Conservation (phyloP, 2,888 invertebrate species). For the Calephelis perditalis region DNA sequence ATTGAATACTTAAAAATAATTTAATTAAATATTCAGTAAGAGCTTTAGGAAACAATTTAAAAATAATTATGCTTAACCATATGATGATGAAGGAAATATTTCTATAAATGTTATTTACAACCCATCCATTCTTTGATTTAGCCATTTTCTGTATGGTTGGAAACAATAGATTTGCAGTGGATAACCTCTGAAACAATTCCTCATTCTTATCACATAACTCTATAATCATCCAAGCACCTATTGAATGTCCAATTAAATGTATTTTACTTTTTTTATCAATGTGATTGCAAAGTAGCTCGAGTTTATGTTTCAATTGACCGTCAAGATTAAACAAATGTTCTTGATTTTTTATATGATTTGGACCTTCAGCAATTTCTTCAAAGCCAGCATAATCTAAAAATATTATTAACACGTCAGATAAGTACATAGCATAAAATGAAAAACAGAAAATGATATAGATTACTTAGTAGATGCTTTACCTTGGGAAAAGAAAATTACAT, state of each 20-base stretch:
- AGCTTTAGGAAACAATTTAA: slow-evolving; percentile 68
- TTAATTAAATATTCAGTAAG: slow-evolving; percentile 71
- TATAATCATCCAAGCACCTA: slow-evolving; percentile 90
- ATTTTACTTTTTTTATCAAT: slow-evolving; percentile 85
- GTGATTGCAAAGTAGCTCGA: slow-evolving; percentile 85
- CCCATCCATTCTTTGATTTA: slow-evolving; percentile 84
- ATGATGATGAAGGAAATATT: slow-evolving; percentile 45
- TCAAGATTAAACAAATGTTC: slow-evolving; percentile 83
- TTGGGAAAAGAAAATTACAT: slow-evolving; percentile 15
- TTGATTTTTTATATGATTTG: slow-evolving; percentile 71
- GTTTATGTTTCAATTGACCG: slow-evolving; percentile 89
- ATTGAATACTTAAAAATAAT: slow-evolving; percentile 72
- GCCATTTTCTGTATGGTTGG: slow-evolving; percentile 93
- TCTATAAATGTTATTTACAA: slow-evolving; percentile 80
- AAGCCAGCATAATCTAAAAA: slow-evolving; percentile 85
- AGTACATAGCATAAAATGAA: no score
- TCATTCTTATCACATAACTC: slow-evolving; percentile 82
- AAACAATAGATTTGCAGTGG: slow-evolving; percentile 87
- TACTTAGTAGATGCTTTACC: background rate
- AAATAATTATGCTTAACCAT: slow-evolving; percentile 55
- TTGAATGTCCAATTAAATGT: slow-evolving; percentile 93
- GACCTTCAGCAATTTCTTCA: slow-evolving; percentile 59
- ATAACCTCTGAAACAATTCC: slow-evolving; percentile 71
- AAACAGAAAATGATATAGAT: no score
- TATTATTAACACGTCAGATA: background rate